A percentile compares a stretch with the other conserved stretches of the same genome.
phyloP scores from a whole-genome alignment of 2,888 invertebrate species.

The Megalurothrips usitatus region DNA sequence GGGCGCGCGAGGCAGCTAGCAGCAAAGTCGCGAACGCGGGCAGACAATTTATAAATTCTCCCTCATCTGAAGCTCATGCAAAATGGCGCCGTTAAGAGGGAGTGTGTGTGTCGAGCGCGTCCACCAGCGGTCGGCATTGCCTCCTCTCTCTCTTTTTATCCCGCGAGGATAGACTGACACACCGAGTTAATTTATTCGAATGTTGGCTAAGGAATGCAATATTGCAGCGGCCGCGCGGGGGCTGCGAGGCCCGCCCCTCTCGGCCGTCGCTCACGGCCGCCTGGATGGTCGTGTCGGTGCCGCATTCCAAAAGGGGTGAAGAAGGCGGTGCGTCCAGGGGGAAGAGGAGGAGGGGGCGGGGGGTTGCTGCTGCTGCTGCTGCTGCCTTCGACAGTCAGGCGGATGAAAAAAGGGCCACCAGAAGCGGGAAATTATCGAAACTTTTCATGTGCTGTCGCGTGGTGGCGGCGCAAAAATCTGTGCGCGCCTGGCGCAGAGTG shows the following conservation, averaged over 20 bases:
- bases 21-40: no score
- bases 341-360: background rate
- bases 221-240: background rate
- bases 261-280: background rate
- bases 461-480: background rate
- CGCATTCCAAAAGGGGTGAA: background rate
- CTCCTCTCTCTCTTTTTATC: no score
- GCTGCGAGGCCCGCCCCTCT: background rate
- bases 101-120: no score
- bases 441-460: background rate
- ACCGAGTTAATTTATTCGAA: constrained; percentile 20
- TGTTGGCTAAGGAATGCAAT: constrained; percentile 24
- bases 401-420: background rate
- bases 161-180: constrained; percentile 4
- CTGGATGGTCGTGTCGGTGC: constrained; percentile 10
- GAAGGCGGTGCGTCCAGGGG: background rate
- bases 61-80: no score
- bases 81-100: no score
- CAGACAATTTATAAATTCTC: no score
- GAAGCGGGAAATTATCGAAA: constrained; percentile 1
- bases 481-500: background rate
- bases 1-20: no score
- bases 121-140: no score
- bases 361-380: background rate
- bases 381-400: background rate